Conservation (phyloP, 2,113 vertebrate species). For the Tetrao urogallus region DNA sequence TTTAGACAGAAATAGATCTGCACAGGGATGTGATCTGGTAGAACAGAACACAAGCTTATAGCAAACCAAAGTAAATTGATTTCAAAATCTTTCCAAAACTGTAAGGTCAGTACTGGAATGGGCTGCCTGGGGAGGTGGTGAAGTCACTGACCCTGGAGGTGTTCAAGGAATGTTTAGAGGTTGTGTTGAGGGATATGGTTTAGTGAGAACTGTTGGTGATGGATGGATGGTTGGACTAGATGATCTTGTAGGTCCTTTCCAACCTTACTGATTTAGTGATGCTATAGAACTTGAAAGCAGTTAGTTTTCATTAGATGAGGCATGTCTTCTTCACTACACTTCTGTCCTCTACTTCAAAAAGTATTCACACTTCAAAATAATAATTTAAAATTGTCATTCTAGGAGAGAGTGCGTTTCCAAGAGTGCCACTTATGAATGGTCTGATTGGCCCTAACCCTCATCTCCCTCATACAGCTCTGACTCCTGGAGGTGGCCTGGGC, state of each 20-base stretch:
- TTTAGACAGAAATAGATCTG: neutral
- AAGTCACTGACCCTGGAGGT: no score
- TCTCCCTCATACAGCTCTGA: slow-evolving; percentile 78
- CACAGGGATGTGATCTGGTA: neutral
- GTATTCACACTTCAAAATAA: neutral
- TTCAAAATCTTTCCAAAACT: neutral
- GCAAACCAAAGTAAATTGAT: neutral
- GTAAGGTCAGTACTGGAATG: neutral
- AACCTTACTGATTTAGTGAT: no score
- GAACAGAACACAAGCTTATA: neutral
- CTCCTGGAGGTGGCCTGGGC: slow-evolving; percentile 76
- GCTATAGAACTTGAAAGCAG: fast-evolving
- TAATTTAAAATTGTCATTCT: neutral
- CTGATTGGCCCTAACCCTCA: slow-evolving; percentile 84
- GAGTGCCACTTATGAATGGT: slow-evolving; percentile 90
- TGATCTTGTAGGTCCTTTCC: no score
- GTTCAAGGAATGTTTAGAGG: no score
- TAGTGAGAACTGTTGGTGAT: no score
- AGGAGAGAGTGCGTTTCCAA: slow-evolving; percentile 86
- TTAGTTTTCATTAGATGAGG: neutral
- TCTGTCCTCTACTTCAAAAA: neutral
- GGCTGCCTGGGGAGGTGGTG: no score
- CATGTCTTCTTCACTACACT: neutral
- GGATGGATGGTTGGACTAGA: no score
- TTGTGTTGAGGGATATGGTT: no score